Base-by-base conservation (phyloP, 1,140 invertebrate species). In the Acromyrmex echinatior region DNA sequence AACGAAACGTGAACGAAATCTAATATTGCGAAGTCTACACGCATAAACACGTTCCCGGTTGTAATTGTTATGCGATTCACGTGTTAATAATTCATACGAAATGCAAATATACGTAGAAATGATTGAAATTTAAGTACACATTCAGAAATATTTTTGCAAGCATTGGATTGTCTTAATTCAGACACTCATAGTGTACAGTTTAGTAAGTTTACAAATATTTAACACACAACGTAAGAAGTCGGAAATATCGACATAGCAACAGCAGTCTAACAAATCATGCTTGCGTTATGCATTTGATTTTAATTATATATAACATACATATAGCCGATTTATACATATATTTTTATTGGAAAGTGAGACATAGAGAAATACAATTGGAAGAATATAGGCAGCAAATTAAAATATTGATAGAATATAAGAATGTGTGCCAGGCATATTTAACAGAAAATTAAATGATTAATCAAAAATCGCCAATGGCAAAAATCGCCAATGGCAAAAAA, bases 181-280 rank as follows among this genome's bases (percentile, higher is more conserved):
- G 56, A 62, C 39, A 62, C 12, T 66, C n/a, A 66, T 70, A 70
- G 39, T 70, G 28, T 84, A 53, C 4, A 51, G 56, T 84, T 84
- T 84, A 84, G 80, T 84, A 62, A 74, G 53, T 74, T 80, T 31
- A 74, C 53, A 74, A 76, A 84, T 84, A 84, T 76, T 84, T 84
- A 65, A 76, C 78, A 78, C 51, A 84, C 62, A 78, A 71, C 9
- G 65, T 68, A 53, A 87, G 53, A 28, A 86, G 68, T 79, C 53
- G 53, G 45, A 66, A 71, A 88, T 77, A 88, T 80, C 51, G 76
- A 86, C 58, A 62, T 53, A 77, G 68, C 73, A 88, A 86, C 65
- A 85, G 70, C 70, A 21, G 39, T 76, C 70, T 84, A 84, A 84
- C 56, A 74, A 62, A 76, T 84, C 70, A 84, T 84, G 80, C 80